A percentile compares a stretch with the other conserved stretches of the same genome.
These are phyloP conservation scores for Zophobas morio DNA, from an alignment of 1,140 invertebrate species.

Conservation along the genomic window DNA sequence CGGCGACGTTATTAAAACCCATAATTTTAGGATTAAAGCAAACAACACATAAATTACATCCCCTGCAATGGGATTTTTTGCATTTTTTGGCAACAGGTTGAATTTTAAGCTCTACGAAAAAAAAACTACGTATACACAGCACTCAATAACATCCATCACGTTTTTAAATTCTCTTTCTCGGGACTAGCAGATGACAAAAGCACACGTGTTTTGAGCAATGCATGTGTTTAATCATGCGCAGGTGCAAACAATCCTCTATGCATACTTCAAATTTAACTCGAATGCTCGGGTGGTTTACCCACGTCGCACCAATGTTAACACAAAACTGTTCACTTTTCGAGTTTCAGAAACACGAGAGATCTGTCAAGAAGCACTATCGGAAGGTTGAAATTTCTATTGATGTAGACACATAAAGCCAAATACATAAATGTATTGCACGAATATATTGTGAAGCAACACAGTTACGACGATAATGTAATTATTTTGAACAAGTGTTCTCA, in stretches of 20 bases:
- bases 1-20: conserved; percentile 21
- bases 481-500: conserved; percentile 18
- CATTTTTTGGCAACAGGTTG: conserved; percentile 24
- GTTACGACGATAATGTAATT: conserved; percentile 8
- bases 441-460: conserved; percentile 21
- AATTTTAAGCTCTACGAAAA: background rate
- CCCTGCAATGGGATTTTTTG: conserved; percentile 10
- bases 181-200: background rate
- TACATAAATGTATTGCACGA: conserved; percentile 21
- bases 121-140: background rate
- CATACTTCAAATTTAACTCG: conserved; percentile 1
- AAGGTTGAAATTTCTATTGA: conserved; percentile 16
- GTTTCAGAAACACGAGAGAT: background rate
- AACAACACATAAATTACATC: conserved; percentile 40
- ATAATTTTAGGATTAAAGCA: conserved; percentile 18
- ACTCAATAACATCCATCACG: background rate
- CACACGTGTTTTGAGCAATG: conserved; percentile 13
- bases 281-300: conserved; percentile 9
- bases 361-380: background rate
- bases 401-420: conserved; percentile 27
- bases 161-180: background rate
- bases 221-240: conserved; percentile 29
- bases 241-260: conserved; percentile 28
- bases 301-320: background rate
- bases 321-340: background rate